A percentile compares a stretch with the other conserved stretches of the same genome.
phyloP scores from a whole-genome alignment of 2,888 invertebrate genomes.

The Drosophila multiciliata region DNA sequence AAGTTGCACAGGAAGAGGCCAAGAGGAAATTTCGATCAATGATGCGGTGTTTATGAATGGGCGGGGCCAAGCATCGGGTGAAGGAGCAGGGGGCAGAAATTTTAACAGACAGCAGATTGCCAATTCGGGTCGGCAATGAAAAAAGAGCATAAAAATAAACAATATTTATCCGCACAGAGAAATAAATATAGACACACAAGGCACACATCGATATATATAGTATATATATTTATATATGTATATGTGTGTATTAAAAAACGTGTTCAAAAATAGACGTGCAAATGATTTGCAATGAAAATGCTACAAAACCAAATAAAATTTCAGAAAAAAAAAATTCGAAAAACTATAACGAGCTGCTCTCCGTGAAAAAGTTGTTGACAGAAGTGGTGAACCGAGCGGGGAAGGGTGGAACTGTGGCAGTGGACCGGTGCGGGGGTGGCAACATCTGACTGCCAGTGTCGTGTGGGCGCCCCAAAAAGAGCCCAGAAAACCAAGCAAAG shows the following conservation, averaged over 20 bases:
- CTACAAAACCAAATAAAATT: constrained; percentile 13
- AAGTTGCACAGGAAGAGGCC: constrained; percentile 49
- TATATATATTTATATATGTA: constrained; percentile 3
- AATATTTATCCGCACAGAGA: constrained; percentile 27
- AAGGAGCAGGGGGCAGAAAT: constrained; percentile 16
- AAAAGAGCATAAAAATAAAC: constrained; percentile 63
- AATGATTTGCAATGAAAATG: constrained; percentile 78
- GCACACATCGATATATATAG: constrained; percentile 4
- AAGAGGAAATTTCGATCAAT: constrained; percentile 75
- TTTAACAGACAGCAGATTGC: constrained; percentile 64
- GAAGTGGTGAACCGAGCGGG: constrained; percentile 48
- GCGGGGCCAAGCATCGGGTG: neutral
- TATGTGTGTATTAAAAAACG: constrained; percentile 58
- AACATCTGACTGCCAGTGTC: constrained; percentile 43
- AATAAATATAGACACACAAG: constrained; percentile 15
- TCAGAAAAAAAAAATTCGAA: constrained; percentile 25
- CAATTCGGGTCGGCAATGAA: constrained; percentile 71
- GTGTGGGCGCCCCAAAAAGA: constrained; percentile 63
- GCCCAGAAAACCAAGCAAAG: constrained; percentile 22
- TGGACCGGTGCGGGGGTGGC: constrained; percentile 22
- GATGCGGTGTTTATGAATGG: constrained; percentile 45
- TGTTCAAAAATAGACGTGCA: constrained; percentile 79
- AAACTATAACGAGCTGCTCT: constrained; percentile 63
- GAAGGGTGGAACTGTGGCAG: neutral
- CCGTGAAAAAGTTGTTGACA: constrained; percentile 70